Evolutionary conservation across 2,797 vertebrate genomes (phyloP).

Genomic region (Galaxias olidus): DNA sequence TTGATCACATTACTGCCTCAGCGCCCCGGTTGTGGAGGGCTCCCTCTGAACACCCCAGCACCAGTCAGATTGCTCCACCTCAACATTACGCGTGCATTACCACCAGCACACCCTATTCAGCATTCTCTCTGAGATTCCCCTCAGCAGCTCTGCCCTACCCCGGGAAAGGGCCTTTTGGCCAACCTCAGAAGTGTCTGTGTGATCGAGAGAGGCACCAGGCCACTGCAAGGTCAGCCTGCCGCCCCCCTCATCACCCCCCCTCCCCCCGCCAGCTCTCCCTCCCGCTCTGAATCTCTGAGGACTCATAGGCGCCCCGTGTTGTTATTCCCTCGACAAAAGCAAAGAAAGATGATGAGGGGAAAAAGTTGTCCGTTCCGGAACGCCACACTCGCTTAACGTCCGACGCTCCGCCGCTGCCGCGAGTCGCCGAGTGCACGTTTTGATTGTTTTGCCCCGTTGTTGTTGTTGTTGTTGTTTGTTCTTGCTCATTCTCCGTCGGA

Average conservation of each 20-base stretch:
- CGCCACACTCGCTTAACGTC: conserved; percentile 27
- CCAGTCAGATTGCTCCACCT: conserved; percentile 10
- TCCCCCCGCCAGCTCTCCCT: conserved; percentile 4
- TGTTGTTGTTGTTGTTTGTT: conserved; percentile 19
- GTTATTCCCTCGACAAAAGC: no score
- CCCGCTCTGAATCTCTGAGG: conserved; percentile 34
- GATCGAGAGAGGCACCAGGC: conserved; percentile 51
- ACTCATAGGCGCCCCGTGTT: conserved; percentile 24
- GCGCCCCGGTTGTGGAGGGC: conserved; percentile 1
- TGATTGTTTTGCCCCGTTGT: not conserved
- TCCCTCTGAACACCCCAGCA: conserved; percentile 24
- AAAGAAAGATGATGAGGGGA: no score
- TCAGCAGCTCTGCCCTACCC: conserved; percentile 23
- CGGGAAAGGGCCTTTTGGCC: conserved; percentile 30
- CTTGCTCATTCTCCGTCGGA: conserved; percentile 27
- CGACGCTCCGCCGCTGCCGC: conserved; percentile 17
- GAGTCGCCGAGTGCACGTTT: conserved; percentile 25
- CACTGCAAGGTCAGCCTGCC: conserved; percentile 51
- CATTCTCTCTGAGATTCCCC: conserved; percentile 30
- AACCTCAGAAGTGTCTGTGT: conserved; percentile 50
- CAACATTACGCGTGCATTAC: conserved; percentile 31
- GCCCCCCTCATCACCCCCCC: not conserved
- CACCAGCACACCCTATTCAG: conserved; percentile 30
- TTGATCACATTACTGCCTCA: conserved; percentile 13
- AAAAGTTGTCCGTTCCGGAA: not conserved